phyloP scores from a whole-genome alignment of 1,140 invertebrate genomes.

The Stegodyphus mimosarum region DNA sequence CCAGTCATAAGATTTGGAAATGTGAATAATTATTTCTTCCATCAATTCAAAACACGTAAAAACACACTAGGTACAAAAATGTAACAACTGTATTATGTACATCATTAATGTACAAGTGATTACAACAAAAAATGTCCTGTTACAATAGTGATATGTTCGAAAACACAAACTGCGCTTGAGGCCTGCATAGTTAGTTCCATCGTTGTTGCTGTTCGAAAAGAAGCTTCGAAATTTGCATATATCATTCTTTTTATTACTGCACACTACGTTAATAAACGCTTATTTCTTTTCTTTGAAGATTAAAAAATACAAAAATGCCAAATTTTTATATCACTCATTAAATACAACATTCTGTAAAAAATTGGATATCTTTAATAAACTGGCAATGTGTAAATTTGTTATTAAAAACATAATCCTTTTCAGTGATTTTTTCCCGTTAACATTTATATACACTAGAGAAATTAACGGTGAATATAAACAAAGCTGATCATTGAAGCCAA shows the following conservation, averaged over 20 bases:
- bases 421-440: too few species aligned
- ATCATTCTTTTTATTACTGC: not conserved
- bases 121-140: constrained; percentile 20
- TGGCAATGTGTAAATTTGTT: too few species aligned
- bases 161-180: constrained; percentile 38
- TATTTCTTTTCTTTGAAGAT: too few species aligned
- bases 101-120: constrained; percentile 46
- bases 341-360: too few species aligned
- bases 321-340: too few species aligned
- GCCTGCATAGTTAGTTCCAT: constrained; percentile 14
- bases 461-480: too few species aligned
- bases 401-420: too few species aligned
- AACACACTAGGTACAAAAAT: constrained; percentile 60
- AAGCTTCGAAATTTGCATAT: not conserved
- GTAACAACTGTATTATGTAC: constrained; percentile 53
- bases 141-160: constrained; percentile 51
- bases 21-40: constrained; percentile 22
- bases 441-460: too few species aligned
- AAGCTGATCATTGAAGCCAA: too few species aligned
- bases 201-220: constrained; percentile 20
- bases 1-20: constrained; percentile 13
- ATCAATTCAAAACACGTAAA: constrained; percentile 41
- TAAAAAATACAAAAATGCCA: too few species aligned
- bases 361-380: too few species aligned
- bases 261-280: too few species aligned